Conservation (phyloP, 1,140 invertebrate species). For the Oedothorax gibbosus region DNA sequence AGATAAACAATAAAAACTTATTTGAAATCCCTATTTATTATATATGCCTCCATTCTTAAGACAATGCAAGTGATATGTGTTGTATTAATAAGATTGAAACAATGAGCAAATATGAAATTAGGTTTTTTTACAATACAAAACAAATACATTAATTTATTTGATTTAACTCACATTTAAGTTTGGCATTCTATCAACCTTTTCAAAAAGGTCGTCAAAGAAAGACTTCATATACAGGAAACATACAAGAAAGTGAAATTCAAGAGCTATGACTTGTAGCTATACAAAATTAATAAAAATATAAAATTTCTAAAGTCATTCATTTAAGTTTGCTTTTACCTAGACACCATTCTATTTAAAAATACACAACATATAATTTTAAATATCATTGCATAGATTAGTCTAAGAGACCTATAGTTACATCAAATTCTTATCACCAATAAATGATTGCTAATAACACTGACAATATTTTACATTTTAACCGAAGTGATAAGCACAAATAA, state of each 20-base stretch:
- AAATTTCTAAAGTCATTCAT: too few relatives aligned
- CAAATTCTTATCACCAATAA: conserved; percentile 18
- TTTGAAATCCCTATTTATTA: too few relatives aligned
- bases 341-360: conserved; percentile 36
- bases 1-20: too few relatives aligned
- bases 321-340: background rate
- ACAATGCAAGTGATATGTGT: conserved; percentile 26
- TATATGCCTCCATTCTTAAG: background rate
- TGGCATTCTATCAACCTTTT: background rate
- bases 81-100: conserved; percentile 10
- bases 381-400: conserved; percentile 23
- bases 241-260: too few relatives aligned
- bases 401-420: conserved; percentile 29
- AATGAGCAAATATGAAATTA: background rate
- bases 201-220: too few relatives aligned
- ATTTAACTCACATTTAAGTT: background rate
- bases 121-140: background rate
- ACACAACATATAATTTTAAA: background rate
- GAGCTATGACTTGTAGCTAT: too few relatives aligned
- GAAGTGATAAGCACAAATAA: background rate
- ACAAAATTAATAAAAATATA: too few relatives aligned
- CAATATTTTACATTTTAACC: conserved; percentile 18
- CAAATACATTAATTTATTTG: background rate
- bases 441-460: conserved; percentile 3
- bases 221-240: too few relatives aligned